A percentile compares a stretch with the other conserved stretches of the same genome.
phyloP scores from a whole-genome alignment of 2,797 vertebrate genomes.

The Microctenopoma steveboyesi region DNA sequence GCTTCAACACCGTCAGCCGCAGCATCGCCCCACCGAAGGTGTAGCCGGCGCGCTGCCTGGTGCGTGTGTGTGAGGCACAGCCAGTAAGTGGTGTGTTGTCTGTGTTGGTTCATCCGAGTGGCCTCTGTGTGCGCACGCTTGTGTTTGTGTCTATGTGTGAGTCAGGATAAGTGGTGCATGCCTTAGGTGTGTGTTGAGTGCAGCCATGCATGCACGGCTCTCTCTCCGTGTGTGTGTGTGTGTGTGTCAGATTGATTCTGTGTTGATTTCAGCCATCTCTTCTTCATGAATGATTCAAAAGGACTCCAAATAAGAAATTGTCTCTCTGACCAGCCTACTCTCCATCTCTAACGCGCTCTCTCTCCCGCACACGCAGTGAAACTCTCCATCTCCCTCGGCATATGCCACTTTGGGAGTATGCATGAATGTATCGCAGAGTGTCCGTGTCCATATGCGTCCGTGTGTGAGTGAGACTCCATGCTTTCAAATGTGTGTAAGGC shows the following conservation, averaged over 20 bases:
- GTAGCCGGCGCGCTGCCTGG: background rate
- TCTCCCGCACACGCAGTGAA: slow-evolving; percentile 6
- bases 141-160: slow-evolving; percentile 13
- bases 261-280: slow-evolving; percentile 52
- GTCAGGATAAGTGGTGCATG: slow-evolving; percentile 38
- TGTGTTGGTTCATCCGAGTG: slow-evolving; percentile 6
- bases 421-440: slow-evolving; percentile 15
- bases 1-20: background rate
- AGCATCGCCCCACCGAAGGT: background rate
- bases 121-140: background rate
- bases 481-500: slow-evolving; percentile 9
- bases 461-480: slow-evolving; percentile 10
- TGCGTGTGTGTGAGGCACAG: background rate
- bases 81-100: slow-evolving; percentile 4
- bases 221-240: background rate
- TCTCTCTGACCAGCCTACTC: slow-evolving; percentile 31
- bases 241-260: slow-evolving; percentile 44
- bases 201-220: slow-evolving; percentile 36
- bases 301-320: slow-evolving; percentile 45
- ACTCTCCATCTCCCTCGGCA: slow-evolving; percentile 20
- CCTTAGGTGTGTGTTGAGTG: slow-evolving; percentile 36
- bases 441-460: slow-evolving; percentile 7
- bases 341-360: slow-evolving; percentile 13
- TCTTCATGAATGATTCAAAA: slow-evolving; percentile 69
- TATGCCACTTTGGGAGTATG: slow-evolving; percentile 18